Conservation (phyloP, 2,113 vertebrate species). For the Sula dactylatra region DNA sequence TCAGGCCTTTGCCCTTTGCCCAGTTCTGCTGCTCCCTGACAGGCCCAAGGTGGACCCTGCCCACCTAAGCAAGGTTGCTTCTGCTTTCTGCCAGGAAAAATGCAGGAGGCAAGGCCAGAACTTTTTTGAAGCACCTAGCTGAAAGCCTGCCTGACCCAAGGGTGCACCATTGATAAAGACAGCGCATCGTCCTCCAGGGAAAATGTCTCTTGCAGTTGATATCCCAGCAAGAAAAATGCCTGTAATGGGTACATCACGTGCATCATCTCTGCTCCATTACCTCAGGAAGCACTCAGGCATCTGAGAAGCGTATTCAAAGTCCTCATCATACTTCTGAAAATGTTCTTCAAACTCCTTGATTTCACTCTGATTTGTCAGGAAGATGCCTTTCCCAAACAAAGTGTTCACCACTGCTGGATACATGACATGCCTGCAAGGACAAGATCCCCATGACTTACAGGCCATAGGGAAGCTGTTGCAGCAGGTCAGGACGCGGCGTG, state of each 20-base stretch:
- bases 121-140: background rate
- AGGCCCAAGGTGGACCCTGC: background rate
- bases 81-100: background rate
- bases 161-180: background rate
- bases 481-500: accelerated
- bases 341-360: slow-evolving; percentile 75
- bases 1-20: background rate
- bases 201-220: background rate
- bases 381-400: slow-evolving; percentile 77
- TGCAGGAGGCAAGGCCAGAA: background rate
- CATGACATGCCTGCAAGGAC: slow-evolving; percentile 71
- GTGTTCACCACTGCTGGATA: slow-evolving; percentile 78
- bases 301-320: slow-evolving; percentile 80
- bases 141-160: background rate
- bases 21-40: background rate
- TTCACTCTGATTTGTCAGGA: slow-evolving; percentile 47
- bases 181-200: background rate
- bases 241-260: background rate
- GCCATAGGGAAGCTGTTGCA: background rate
- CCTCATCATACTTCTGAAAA: slow-evolving; percentile 78
- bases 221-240: background rate
- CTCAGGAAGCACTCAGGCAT: slow-evolving; percentile 77
- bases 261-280: slow-evolving; percentile 26
- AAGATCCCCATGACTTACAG: background rate
- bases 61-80: background rate